Evolutionary conservation across 2,113 vertebrate species (phyloP).

Genomic region (Ctenomys sociabilis): DNA sequence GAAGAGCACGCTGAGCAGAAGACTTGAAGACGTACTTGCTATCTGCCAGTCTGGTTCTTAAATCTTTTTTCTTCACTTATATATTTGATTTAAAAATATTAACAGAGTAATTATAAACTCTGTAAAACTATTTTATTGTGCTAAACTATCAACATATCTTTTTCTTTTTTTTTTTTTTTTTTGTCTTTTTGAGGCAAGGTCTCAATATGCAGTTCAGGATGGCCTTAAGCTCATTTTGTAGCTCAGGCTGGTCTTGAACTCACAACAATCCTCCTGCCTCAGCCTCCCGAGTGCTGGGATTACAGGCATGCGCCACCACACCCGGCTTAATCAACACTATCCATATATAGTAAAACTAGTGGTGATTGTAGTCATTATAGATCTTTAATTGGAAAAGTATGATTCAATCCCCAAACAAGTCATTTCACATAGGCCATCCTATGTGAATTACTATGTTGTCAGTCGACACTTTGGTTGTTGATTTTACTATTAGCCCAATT

Average conservation of each 20-base stretch:
- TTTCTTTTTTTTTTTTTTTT: too few relatives aligned
- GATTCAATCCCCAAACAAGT: neutral
- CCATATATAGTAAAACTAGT: neutral
- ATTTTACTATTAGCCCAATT: neutral
- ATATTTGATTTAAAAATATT: neutral
- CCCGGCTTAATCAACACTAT: too few relatives aligned
- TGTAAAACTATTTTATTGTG: neutral
- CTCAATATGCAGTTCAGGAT: too few relatives aligned
- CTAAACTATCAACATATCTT: neutral
- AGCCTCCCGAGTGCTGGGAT: too few relatives aligned
- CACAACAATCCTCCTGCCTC: too few relatives aligned
- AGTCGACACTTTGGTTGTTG: neutral
- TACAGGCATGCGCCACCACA: too few relatives aligned
- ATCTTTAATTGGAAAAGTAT: neutral
- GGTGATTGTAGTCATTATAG: neutral
- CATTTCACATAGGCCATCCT: neutral
- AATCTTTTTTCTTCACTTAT: neutral
- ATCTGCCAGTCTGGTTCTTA: neutral
- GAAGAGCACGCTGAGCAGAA: too few relatives aligned
- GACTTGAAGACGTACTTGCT: neutral
- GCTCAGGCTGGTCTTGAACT: too few relatives aligned
- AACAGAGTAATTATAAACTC: neutral
- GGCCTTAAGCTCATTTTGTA: too few relatives aligned
- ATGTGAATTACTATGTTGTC: neutral
- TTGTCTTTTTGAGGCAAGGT: too few relatives aligned